Base-by-base conservation (phyloP, 2,888 invertebrate genomes). In the Cheilosia variabilis region DNA sequence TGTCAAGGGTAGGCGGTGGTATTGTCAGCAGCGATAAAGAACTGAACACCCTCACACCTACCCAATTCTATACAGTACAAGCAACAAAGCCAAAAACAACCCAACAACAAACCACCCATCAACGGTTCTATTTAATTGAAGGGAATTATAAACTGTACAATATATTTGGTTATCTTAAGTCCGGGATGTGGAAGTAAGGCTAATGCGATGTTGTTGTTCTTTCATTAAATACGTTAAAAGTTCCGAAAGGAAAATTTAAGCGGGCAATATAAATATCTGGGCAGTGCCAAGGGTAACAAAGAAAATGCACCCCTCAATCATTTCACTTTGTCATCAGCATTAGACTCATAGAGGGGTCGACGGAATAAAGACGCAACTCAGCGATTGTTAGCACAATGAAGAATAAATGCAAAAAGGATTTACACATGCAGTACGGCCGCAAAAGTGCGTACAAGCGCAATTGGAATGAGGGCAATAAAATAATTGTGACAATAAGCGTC, bases 401-500 rank as follows among this genome's bases (percentile, higher is more conserved):
- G 69, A 80, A 84, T 80, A 84, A 52, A 84, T 84, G 80, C 31
- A 80, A 83, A 84, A 84, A 84, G 84, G 84, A 86, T 86, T 86
- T 81, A 86, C 72, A 76, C 86, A 81, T 86, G 58, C 72, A 62
- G 80, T 80, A 80, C 80, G 76, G 86, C 86, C 86, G 52, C 86
- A 86, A 68, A 86, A 86, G 81, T 81, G 81, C 81, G 81, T 68
- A 81, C 81, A 77, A 81, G 77, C 58, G 68, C 82, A 88, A 87
- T 78, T 79, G 53, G 72, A 87, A 81, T 87, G 68, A 87, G 88
- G 87, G 89, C 88, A 88, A 88, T 88, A 91, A 92, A 92, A 92
- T 92, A 92, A 92, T 92, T 92, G 92, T 90, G 90, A 92, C 92
- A 92, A 92, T 92, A 92, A 92, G 92, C 91, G 90, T 90, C 91